Conservation (phyloP, 2,888 invertebrate genomes). For the Bombylius major region DNA sequence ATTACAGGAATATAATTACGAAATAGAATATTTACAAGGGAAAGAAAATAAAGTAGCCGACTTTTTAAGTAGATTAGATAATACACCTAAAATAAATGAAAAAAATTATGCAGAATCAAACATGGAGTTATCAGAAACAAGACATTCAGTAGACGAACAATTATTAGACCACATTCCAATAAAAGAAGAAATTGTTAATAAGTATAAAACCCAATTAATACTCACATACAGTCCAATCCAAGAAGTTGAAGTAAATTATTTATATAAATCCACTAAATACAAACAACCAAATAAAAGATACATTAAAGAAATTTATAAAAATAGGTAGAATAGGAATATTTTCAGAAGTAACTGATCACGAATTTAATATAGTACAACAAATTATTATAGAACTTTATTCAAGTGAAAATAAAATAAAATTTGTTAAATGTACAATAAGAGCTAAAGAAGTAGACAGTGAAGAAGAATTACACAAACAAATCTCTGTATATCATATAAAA, state of each 20-base stretch:
- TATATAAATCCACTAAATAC: conserved; percentile 5
- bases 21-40: conserved; percentile 7
- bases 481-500: conserved; percentile 5
- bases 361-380: conserved; percentile 10
- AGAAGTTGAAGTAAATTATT: conserved; percentile 1
- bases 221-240: not conserved
- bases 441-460: not conserved
- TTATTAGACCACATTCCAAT: conserved; percentile 5
- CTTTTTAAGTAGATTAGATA: conserved; percentile 8
- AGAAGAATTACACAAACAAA: not conserved
- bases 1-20: conserved; percentile 9
- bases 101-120: conserved; percentile 7
- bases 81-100: conserved; percentile 5
- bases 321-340: conserved; percentile 5
- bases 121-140: conserved; percentile 7
- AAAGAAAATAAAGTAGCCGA: conserved; percentile 11
- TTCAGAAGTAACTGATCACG: conserved; percentile 4
- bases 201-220: conserved; percentile 5
- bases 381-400: conserved; percentile 8
- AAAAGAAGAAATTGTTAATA: conserved; percentile 10
- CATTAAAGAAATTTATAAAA: conserved; percentile 7
- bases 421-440: conserved; percentile 3
- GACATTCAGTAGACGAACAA: conserved; percentile 10
- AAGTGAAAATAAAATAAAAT: conserved; percentile 1
- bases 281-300: conserved; percentile 7